These are phyloP conservation scores for Lordiphosa fenestrarum DNA, from an alignment of 2,888 invertebrate genomes.

Conservation along the genomic window DNA sequence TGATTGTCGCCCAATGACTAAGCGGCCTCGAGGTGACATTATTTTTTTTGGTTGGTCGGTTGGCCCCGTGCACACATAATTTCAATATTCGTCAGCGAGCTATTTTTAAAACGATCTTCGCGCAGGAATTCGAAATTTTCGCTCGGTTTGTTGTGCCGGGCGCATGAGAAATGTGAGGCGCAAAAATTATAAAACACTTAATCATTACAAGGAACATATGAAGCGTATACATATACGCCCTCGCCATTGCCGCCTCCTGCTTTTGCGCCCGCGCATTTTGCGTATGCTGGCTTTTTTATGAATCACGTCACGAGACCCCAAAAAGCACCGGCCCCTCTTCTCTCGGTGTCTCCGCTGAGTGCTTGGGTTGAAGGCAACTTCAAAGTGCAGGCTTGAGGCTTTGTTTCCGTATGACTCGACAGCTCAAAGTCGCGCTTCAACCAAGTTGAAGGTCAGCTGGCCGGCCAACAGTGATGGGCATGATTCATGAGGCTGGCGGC, in stretches of 20 bases:
- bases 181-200: constrained; percentile 53
- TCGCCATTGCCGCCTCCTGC: constrained; percentile 17
- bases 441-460: constrained; percentile 68
- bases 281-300: constrained; percentile 36
- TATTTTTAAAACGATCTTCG: constrained; percentile 69
- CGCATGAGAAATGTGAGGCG: constrained; percentile 44
- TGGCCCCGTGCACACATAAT: constrained; percentile 58
- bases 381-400: constrained; percentile 56
- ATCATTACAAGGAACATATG: constrained; percentile 61
- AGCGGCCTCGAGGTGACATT: constrained; percentile 68
- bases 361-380: constrained; percentile 60
- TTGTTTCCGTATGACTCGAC: constrained; percentile 71
- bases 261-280: constrained; percentile 32
- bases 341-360: background rate
- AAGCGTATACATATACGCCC: background rate
- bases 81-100: constrained; percentile 74
- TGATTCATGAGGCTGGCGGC: too few species aligned
- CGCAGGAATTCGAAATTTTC: constrained; percentile 66
- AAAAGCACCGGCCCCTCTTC: constrained; percentile 32
- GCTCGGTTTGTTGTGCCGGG: constrained; percentile 53
- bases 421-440: constrained; percentile 36
- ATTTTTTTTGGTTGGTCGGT: constrained; percentile 46
- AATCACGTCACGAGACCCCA: constrained; percentile 51
- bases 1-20: constrained; percentile 8
- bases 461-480: background rate